Base-by-base conservation (phyloP, 2,113 vertebrate genomes). In the Sinocyclocheilus grahami region DNA sequence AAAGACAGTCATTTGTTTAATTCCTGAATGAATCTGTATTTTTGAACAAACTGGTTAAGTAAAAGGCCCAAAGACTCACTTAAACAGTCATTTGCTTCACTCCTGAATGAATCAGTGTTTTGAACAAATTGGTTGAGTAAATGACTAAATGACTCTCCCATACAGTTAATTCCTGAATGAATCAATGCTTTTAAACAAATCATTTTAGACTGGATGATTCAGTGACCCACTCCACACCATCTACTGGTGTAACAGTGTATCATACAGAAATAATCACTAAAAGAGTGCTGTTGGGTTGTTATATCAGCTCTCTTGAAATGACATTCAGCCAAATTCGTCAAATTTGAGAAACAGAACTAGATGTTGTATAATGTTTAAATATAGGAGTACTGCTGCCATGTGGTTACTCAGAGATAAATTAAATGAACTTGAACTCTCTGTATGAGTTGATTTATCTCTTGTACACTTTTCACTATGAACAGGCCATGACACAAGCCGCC, bases 401-500 rank as follows among this genome's bases (percentile, higher is more conserved):
- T 30, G 24, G 24, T 78, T 55, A 53, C 48, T 78, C n/a, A 3
- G 48, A 20, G 75, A 78, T 55, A 0, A 30, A 78, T 30, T 51
- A 55, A 78, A 78, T 78, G 1, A 77, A 53, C 46, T 74, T 74
- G 39, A 12, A n/a, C 39, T 53, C 46, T 51, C 80, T 53, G 42
- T 18, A 51, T 7, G 39, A 72, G 27, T 60, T 72, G 24, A 74
- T 72, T 58, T 18, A 9, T 71, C 30, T 53, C 27, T 14, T 30
- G 53, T 10, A 51, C 12, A 0, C 16, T 58, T 72, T 83, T 83
- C 4, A 83, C 20, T 39, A 6, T 3, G 42, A 22, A 20, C 22
- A 80, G 81, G 18, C 37, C 20, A 39, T 51, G 33, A 42, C 24
- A 79, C 51, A 39, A 69, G 82, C 14, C 74, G 3, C 30, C 24